Evolutionary conservation across 2,888 invertebrate species (phyloP).

Genomic region (Ceriagrion tenellum): DNA sequence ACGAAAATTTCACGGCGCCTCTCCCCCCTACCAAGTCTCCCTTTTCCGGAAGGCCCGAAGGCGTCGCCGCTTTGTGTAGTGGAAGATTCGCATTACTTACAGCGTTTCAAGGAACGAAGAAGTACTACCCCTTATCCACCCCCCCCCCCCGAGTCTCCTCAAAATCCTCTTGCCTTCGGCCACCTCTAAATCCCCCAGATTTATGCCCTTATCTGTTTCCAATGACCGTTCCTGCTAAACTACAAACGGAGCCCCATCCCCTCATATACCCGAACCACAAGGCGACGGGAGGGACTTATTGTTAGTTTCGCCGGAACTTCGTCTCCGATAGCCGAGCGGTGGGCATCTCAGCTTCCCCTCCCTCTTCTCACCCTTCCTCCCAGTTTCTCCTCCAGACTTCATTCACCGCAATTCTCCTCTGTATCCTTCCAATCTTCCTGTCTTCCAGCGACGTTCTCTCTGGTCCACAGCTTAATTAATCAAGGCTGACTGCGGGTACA

Average conservation of each 20-base stretch:
- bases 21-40: too few species aligned
- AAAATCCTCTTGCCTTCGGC: not conserved
- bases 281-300: not conserved
- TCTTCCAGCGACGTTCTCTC: not conserved
- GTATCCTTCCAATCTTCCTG: not conserved
- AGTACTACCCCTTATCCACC: too few species aligned
- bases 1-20: not conserved
- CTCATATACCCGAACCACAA: not conserved
- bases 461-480: not conserved
- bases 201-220: slow-evolving; percentile 19
- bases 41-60: not conserved
- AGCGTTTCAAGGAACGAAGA: not conserved
- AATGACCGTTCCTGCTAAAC: not conserved
- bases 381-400: not conserved
- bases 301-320: slow-evolving; percentile 22
- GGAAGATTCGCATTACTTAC: slow-evolving; percentile 22
- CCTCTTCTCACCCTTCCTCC: too few species aligned
- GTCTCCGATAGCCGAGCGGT: not conserved
- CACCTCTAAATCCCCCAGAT: not conserved
- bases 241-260: not conserved
- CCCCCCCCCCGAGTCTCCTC: not conserved
- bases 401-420: not conserved
- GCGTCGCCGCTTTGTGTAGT: not conserved
- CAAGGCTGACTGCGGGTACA: not conserved
- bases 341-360: not conserved